A percentile compares a stretch with the other conserved stretches of the same genome.
phyloP scores from a whole-genome alignment of 1,140 invertebrate species.

The Lordiphosa clarofinis region DNA sequence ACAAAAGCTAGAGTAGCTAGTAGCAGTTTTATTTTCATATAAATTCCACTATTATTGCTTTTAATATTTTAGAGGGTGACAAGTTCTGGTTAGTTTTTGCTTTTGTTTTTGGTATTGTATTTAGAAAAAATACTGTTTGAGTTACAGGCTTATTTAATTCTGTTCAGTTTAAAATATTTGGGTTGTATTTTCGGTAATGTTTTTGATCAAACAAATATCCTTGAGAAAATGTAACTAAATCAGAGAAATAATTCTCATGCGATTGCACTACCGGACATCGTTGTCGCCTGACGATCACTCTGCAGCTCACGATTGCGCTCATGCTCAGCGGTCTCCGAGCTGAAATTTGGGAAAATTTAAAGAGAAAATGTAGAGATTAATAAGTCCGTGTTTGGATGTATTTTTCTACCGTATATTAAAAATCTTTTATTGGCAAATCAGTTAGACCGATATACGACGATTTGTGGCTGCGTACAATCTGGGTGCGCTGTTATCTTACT shows the following conservation, averaged over 20 bases:
- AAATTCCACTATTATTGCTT: conserved; percentile 61
- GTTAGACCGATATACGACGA: no score
- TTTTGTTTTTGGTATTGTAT: conserved; percentile 21
- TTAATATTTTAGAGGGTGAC: conserved; percentile 19
- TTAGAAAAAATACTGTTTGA: conserved; percentile 50
- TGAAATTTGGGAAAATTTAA: conserved; percentile 8
- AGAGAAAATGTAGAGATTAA: neutral
- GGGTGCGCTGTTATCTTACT: no score
- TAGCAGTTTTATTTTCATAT: conserved; percentile 43
- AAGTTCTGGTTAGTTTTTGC: conserved; percentile 2
- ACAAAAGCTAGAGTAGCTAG: conserved; percentile 57
- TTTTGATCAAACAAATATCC: conserved; percentile 77
- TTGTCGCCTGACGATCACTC: conserved; percentile 82
- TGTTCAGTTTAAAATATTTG: conserved; percentile 28
- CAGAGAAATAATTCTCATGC: conserved; percentile 83
- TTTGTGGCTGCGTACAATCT: no score
- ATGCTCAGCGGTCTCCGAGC: conserved; percentile 80
- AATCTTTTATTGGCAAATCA: no score
- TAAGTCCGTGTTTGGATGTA: neutral
- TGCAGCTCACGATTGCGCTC: conserved; percentile 81
- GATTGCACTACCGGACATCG: conserved; percentile 85
- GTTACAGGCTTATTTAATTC: conserved; percentile 16
- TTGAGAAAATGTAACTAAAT: conserved; percentile 78
- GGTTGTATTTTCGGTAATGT: conserved; percentile 23
- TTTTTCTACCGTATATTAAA: no score